Conservation (phyloP, 2,797 vertebrate species). For the Oreortyx pictus region DNA sequence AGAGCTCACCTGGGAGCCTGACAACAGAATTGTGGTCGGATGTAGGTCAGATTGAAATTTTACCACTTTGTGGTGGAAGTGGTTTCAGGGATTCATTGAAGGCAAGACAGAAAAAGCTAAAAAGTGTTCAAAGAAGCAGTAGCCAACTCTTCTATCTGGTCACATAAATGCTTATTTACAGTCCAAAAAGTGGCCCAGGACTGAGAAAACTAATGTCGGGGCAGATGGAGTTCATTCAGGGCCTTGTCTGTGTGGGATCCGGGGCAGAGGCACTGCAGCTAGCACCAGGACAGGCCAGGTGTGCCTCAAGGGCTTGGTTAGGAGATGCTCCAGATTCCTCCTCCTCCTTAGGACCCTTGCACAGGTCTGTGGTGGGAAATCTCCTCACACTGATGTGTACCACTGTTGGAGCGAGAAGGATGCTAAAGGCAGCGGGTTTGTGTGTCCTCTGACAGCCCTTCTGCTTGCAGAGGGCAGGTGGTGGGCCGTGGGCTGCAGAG, state of each 20-base stretch:
- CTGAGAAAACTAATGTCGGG: neutral
- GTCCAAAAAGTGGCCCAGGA: neutral
- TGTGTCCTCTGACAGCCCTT: neutral
- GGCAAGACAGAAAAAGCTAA: neutral
- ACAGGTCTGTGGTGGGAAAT: neutral
- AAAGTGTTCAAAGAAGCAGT: neutral
- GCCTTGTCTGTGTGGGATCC: neutral
- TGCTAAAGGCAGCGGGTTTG: neutral
- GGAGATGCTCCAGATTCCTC: neutral
- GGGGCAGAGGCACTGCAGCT: neutral
- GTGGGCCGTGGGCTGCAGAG: neutral
- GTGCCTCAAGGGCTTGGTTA: neutral
- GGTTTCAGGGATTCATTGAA: neutral
- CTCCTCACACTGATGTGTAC: neutral
- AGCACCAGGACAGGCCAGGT: accelerated
- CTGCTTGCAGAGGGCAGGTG: neutral
- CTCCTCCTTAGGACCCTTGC: neutral
- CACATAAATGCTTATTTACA: neutral
- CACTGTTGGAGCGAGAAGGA: neutral
- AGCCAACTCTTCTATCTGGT: neutral
- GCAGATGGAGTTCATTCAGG: neutral
- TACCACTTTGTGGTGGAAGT: neutral
- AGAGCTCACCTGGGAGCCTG: neutral
- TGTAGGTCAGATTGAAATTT: neutral
- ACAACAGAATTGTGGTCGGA: neutral